Percentiles rank a stretch among this genome's conserved stretches.
Conservation (phyloP, 2,888 invertebrate species). For the Dysmachus trigonus region DNA sequence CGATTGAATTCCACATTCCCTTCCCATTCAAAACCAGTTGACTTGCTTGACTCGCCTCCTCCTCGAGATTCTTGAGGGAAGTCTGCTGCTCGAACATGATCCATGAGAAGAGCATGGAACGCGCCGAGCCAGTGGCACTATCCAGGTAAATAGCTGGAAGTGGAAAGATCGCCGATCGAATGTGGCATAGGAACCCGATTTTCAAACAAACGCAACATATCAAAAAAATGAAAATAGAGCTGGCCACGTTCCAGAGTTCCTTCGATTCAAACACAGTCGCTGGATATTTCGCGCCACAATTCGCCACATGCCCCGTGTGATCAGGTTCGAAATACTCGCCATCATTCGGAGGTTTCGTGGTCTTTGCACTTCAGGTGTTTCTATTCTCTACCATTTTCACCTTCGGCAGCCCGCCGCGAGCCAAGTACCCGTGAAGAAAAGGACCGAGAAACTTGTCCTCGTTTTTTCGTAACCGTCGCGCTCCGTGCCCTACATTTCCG, state of each 20-base stretch:
- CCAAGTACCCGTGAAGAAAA: background rate
- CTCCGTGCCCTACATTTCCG: constrained; percentile 11
- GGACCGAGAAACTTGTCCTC: background rate
- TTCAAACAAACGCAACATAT: background rate
- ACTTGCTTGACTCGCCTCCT: constrained; percentile 26
- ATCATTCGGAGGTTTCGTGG: background rate
- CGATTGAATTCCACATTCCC: constrained; percentile 41
- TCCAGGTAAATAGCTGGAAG: background rate
- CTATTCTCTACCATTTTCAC: background rate
- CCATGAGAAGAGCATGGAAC: background rate
- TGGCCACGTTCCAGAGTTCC: background rate
- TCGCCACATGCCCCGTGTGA: background rate
- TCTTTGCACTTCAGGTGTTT: background rate
- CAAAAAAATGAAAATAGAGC: background rate
- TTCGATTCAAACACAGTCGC: background rate
- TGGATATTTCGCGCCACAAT: background rate
- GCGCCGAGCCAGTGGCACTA: background rate
- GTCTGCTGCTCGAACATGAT: background rate
- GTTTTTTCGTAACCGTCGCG: background rate
- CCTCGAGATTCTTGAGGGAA: constrained; percentile 16
- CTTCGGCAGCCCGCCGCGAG: background rate
- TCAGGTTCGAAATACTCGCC: background rate
- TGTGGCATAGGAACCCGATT: background rate
- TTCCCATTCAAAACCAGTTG: constrained; percentile 40
- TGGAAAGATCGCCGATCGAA: background rate